Evolutionary conservation across 2,888 invertebrate species (phyloP).

Genomic region (Erebia epiphron): DNA sequence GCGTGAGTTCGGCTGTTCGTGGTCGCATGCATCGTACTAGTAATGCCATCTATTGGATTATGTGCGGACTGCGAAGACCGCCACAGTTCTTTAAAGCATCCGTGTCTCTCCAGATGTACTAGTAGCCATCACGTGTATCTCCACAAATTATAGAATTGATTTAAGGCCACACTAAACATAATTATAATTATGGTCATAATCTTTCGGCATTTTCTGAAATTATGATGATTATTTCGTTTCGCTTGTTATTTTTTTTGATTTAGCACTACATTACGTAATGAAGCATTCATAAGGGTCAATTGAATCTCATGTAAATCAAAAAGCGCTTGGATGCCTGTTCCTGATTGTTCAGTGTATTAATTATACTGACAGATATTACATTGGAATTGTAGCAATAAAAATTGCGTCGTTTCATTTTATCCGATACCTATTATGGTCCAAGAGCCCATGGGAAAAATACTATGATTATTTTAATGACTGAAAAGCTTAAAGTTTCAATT

Average conservation of each 20-base stretch:
- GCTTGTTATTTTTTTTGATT: neutral
- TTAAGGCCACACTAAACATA: too few species aligned
- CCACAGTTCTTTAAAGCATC: too few species aligned
- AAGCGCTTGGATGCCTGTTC: conserved; percentile 24
- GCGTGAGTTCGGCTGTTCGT: too few species aligned
- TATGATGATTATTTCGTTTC: neutral
- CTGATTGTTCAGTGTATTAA: conserved; percentile 35
- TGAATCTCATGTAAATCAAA: conserved; percentile 28
- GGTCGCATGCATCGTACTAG: too few species aligned
- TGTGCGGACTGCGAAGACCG: too few species aligned
- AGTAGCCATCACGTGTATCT: too few species aligned
- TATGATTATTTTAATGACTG: neutral
- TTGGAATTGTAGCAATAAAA: conserved; percentile 32
- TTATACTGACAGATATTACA: conserved; percentile 33
- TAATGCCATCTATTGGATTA: too few species aligned
- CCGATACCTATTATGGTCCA: conserved; percentile 12
- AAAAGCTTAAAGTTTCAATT: neutral
- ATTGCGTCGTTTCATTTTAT: conserved; percentile 29
- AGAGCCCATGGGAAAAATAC: neutral
- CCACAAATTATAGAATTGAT: too few species aligned
- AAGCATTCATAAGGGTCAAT: neutral
- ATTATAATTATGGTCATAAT: too few species aligned
- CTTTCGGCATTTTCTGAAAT: too few species aligned
- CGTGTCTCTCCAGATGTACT: too few species aligned
- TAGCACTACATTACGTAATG: conserved; percentile 12